These are phyloP conservation scores for Formicarius rufipectus DNA, from an alignment of 2,113 vertebrate genomes.

Conservation along the genomic window DNA sequence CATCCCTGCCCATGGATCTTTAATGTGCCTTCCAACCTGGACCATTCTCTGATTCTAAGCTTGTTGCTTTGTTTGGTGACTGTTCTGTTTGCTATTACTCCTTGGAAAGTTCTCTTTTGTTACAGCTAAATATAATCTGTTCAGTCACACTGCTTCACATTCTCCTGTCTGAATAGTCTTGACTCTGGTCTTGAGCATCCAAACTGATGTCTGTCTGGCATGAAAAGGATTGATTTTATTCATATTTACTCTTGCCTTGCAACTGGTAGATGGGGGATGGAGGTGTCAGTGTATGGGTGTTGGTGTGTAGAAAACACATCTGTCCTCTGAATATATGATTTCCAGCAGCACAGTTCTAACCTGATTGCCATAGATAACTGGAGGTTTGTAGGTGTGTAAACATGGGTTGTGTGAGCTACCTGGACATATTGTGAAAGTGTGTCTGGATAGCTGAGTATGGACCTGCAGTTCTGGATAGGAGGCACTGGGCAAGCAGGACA, in stretches of 20 bases:
- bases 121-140: neutral
- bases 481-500: neutral
- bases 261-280: rapidly evolving
- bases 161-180: rapidly evolving
- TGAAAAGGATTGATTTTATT: neutral
- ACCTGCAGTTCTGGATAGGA: neutral
- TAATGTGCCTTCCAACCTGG: neutral
- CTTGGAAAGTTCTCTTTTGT: neutral
- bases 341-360: neutral
- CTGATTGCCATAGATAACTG: too few species aligned
- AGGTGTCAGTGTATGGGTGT: rapidly evolving
- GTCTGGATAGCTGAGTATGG: rapidly evolving
- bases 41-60: neutral
- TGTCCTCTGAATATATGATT: neutral
- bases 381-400: neutral
- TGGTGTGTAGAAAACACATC: neutral
- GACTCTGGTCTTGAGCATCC: neutral
- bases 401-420: rapidly evolving
- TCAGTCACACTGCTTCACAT: neutral
- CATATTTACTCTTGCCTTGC: neutral
- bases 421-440: rapidly evolving
- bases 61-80: neutral
- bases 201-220: neutral
- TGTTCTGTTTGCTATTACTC: rapidly evolving
- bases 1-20: neutral